These are phyloP conservation scores for Sebastes glaucus DNA, from an alignment of 2,797 vertebrate species.

Conservation along the genomic window DNA sequence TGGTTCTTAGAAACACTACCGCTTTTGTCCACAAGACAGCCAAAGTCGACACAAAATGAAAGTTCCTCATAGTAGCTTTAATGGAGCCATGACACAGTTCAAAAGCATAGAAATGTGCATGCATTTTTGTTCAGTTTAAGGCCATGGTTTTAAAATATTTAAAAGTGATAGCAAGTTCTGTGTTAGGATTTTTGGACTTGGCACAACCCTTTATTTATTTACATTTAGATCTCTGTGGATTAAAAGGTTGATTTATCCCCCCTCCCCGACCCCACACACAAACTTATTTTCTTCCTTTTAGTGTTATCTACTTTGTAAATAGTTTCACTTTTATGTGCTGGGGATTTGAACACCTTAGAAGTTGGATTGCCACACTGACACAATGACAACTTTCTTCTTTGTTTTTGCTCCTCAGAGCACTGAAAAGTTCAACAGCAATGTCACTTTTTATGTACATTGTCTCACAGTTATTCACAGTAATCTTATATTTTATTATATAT, in stretches of 20 bases:
- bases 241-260: neutral
- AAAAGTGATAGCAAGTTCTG: neutral
- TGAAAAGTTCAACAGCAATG: too few relatives aligned
- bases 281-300: neutral
- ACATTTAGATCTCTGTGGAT: neutral
- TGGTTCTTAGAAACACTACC: too few relatives aligned
- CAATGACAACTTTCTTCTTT: neutral
- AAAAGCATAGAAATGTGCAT: neutral
- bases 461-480: neutral
- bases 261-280: too few relatives aligned
- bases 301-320: neutral
- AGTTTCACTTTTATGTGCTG: neutral
- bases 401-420: neutral
- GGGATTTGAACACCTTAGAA: neutral
- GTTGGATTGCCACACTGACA: neutral
- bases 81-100: neutral
- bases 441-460: too few relatives aligned
- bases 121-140: fast-evolving
- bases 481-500: neutral
- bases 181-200: neutral
- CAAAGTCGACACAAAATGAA: too few relatives aligned
- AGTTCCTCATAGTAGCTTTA: neutral
- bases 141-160: neutral
- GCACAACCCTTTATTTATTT: neutral
- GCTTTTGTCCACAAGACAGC: too few relatives aligned